Evolutionary conservation across 1,140 invertebrate genomes (phyloP).

Genomic region (Lepidurus packardi): DNA sequence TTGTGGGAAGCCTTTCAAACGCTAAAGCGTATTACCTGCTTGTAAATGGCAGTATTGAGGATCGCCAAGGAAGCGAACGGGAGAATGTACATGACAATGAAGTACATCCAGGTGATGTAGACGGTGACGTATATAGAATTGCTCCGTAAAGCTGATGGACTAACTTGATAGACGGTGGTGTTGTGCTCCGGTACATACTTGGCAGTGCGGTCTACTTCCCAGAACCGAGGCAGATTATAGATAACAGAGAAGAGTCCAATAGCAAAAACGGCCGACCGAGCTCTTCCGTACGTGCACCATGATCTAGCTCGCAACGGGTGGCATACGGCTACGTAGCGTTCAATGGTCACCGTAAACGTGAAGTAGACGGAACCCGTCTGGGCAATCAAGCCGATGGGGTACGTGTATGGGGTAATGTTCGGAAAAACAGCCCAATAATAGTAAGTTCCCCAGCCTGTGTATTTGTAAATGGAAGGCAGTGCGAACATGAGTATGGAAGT

Average conservation of each 20-base stretch:
- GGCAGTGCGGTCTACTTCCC: conserved; percentile 43
- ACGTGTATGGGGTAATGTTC: conserved; percentile 71
- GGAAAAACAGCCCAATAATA: conserved; percentile 72
- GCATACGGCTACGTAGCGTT: conserved; percentile 93
- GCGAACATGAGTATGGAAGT: conserved; percentile 82
- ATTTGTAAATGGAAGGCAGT: conserved; percentile 72
- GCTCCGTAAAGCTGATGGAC: conserved; percentile 60
- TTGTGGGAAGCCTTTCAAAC: not conserved
- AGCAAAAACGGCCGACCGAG: conserved; percentile 73
- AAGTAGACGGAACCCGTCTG: conserved; percentile 71
- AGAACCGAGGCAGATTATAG: conserved; percentile 76
- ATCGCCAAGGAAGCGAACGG: conserved; percentile 77
- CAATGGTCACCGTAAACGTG: conserved; percentile 89
- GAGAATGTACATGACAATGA: conserved; percentile 84
- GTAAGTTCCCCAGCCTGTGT: conserved; percentile 63
- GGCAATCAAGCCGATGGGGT: conserved; percentile 77
- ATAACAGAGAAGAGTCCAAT: conserved; percentile 73
- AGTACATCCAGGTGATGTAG: conserved; percentile 88
- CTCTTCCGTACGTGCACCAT: conserved; percentile 83
- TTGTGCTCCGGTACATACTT: not conserved
- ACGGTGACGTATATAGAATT: conserved; percentile 70
- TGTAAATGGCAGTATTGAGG: conserved; percentile 84
- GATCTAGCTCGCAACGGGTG: conserved; percentile 80
- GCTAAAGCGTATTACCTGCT: conserved; percentile 50
- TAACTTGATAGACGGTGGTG: conserved; percentile 12